These are phyloP conservation scores for Phocoena phocoena DNA, from an alignment of 2,113 vertebrate species.

Conservation along the genomic window DNA sequence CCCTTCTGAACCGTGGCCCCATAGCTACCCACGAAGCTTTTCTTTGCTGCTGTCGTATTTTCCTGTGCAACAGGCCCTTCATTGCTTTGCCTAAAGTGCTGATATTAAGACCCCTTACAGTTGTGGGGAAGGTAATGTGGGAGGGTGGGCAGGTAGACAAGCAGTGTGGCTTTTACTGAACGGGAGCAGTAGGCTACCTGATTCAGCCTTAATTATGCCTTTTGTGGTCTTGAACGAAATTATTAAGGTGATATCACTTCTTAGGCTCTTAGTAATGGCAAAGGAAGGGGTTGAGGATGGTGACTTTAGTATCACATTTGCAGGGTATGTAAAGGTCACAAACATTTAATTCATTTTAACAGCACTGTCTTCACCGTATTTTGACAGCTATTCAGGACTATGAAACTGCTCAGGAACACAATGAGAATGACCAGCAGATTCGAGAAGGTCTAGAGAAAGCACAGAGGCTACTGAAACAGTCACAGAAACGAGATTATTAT, in stretches of 20 bases:
- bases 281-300: neutral
- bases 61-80: neutral
- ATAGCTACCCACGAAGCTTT: neutral
- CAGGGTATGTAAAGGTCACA: neutral
- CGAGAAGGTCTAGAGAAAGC: constrained; percentile 96
- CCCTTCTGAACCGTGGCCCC: neutral
- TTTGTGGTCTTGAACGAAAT: neutral
- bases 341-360: neutral
- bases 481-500: constrained; percentile 97
- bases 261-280: neutral
- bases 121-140: neutral
- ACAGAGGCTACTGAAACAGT: constrained; percentile 95
- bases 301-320: neutral
- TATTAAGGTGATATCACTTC: neutral
- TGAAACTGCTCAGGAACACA: constrained; percentile 92
- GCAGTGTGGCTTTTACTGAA: neutral
- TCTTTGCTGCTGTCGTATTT: neutral
- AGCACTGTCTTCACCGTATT: constrained; percentile 28
- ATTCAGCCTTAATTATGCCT: neutral
- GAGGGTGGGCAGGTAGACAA: neutral
- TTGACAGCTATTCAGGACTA: constrained; percentile 94
- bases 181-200: neutral
- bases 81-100: neutral
- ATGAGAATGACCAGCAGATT: constrained; percentile 94
- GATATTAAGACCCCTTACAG: neutral